Conservation (phyloP, 2,888 invertebrate genomes). For the Thelaira solivaga region DNA sequence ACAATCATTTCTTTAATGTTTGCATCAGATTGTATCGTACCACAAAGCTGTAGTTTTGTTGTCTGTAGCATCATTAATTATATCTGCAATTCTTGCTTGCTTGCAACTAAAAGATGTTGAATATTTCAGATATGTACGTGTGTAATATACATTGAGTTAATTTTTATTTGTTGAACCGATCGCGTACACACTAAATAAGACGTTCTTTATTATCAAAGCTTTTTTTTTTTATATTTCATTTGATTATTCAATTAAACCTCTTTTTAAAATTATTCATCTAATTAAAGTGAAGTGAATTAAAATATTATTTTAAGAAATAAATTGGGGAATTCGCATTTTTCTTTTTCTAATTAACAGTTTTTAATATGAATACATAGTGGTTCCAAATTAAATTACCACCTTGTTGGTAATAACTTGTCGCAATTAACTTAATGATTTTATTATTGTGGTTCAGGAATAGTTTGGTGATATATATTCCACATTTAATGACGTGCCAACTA, state of each 20-base stretch:
- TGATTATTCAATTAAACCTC: background rate
- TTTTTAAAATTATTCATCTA: background rate
- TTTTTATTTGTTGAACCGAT: background rate
- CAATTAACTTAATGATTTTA: no score
- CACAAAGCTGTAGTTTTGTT: background rate
- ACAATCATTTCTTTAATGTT: background rate
- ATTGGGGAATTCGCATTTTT: no score
- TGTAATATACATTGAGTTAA: constrained; percentile 29
- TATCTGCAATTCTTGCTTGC: constrained; percentile 26
- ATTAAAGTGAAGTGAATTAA: no score
- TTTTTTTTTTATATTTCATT: background rate
- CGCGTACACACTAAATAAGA: background rate
- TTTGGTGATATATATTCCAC: no score
- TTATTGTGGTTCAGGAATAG: no score
- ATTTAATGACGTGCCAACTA: no score
- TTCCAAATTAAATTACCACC: no score
- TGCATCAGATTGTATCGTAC: background rate
- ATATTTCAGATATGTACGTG: background rate
- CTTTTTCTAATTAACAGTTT: no score
- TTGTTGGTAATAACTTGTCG: no score
- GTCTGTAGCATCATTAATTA: constrained; percentile 52
- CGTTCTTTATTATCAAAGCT: background rate
- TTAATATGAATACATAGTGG: no score
- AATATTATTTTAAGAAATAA: no score
- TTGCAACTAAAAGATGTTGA: background rate